Evolutionary conservation across 2,113 vertebrate species (phyloP).

Genomic region (Sceloporus tristichus): DNA sequence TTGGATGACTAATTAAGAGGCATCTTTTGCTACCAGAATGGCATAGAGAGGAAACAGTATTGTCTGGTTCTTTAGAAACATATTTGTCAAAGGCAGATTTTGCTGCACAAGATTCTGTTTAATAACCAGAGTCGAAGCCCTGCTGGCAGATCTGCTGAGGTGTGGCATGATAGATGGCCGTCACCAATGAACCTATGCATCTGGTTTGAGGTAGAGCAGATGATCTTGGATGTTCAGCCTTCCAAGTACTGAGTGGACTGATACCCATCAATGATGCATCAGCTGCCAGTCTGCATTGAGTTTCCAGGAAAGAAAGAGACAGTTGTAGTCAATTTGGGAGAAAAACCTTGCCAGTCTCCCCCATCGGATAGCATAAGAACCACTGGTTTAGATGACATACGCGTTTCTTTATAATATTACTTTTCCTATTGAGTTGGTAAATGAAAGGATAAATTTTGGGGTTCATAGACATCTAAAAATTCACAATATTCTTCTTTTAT

Average conservation of each 20-base stretch:
- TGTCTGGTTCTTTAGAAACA: slow-evolving; percentile 53
- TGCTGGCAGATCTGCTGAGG: slow-evolving; percentile 45
- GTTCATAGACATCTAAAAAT: neutral
- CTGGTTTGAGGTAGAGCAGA: slow-evolving; percentile 54
- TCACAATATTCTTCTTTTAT: neutral
- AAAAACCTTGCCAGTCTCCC: too few relatives aligned
- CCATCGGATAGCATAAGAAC: too few relatives aligned
- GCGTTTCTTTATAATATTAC: neutral
- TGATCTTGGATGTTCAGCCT: neutral
- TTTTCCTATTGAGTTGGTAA: neutral
- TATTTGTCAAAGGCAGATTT: slow-evolving; percentile 61
- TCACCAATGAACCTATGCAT: slow-evolving; percentile 9
- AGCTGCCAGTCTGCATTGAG: too few relatives aligned
- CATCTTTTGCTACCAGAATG: slow-evolving; percentile 67
- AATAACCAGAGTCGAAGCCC: slow-evolving; percentile 1
- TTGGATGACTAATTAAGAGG: slow-evolving; percentile 73
- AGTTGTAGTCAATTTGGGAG: too few relatives aligned
- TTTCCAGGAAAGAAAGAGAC: too few relatives aligned
- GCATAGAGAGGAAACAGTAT: slow-evolving; percentile 46
- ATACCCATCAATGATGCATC: too few relatives aligned
- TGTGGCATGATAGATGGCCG: slow-evolving; percentile 28
- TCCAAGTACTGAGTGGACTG: too few relatives aligned
- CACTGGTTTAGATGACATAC: too few relatives aligned
- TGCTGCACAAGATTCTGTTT: slow-evolving; percentile 52
- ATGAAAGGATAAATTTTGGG: neutral